Conservation (phyloP, 2,113 vertebrate genomes). For the Entosphenus tridentatus region DNA sequence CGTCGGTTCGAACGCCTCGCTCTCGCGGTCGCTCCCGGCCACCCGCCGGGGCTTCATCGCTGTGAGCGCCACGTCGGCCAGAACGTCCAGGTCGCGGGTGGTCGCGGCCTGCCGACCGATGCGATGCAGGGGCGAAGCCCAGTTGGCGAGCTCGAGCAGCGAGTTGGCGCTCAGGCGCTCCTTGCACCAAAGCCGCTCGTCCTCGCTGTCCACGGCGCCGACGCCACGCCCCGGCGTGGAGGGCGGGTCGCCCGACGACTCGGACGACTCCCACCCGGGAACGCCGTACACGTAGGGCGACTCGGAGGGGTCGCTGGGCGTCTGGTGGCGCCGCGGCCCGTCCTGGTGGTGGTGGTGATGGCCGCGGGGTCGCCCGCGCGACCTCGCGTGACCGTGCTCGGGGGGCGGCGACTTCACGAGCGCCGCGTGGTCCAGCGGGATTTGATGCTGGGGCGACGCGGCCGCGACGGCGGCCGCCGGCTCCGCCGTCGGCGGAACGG, state of each 20-base stretch:
- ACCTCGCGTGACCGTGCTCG: conserved; percentile 15
- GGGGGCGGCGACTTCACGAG: conserved; percentile 39
- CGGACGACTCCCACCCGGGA: background rate
- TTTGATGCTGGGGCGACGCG: conserved; percentile 51
- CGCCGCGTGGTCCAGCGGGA: conserved; percentile 54
- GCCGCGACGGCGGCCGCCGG: conserved; percentile 13
- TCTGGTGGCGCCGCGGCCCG: background rate
- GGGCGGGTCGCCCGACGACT: no score
- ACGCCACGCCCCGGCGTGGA: no score
- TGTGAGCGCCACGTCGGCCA: conserved; percentile 43
- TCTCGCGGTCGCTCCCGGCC: background rate
- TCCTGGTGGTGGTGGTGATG: background rate
- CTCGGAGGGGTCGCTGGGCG: background rate
- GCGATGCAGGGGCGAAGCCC: conserved; percentile 15
- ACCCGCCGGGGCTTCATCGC: conserved; percentile 16
- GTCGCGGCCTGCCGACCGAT: conserved; percentile 4
- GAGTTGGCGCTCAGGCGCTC: conserved; percentile 31
- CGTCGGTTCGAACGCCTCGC: conserved; percentile 31
- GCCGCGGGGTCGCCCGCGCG: no score
- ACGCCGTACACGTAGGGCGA: conserved; percentile 2
- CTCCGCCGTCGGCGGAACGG: conserved; percentile 8
- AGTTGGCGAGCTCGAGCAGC: conserved; percentile 27
- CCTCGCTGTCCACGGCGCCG: no score
- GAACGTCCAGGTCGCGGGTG: conserved; percentile 32
- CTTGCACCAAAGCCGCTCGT: conserved; percentile 19